phyloP scores from a whole-genome alignment of 2,888 invertebrate genomes.

The Trichopria drosophilae region DNA sequence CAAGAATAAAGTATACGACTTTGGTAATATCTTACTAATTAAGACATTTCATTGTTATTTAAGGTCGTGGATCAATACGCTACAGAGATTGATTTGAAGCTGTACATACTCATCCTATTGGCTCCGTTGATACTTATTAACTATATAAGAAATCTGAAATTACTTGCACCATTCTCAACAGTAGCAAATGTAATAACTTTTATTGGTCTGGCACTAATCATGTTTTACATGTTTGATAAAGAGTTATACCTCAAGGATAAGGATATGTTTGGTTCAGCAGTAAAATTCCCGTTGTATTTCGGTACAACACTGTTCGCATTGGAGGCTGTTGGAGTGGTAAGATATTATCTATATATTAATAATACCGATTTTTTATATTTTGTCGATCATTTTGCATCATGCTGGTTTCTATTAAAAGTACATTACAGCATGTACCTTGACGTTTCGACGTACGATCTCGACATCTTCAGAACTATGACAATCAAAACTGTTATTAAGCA shows the following conservation, averaged over 20 bases:
- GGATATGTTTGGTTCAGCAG: slow-evolving; percentile 60
- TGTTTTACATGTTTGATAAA: slow-evolving; percentile 71
- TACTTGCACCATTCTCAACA: slow-evolving; percentile 81
- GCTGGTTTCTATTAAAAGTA: too few species aligned
- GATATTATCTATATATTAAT: slow-evolving; percentile 46
- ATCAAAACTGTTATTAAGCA: too few species aligned
- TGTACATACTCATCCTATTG: slow-evolving; percentile 74
- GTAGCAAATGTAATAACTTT: slow-evolving; percentile 80
- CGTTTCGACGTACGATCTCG: too few species aligned
- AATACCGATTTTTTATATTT: not conserved
- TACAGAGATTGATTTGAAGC: slow-evolving; percentile 60
- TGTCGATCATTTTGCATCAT: too few species aligned
- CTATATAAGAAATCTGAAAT: slow-evolving; percentile 74
- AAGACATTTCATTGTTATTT: slow-evolving; percentile 24
- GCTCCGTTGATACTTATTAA: slow-evolving; percentile 73
- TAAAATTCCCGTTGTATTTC: slow-evolving; percentile 75
- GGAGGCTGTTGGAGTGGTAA: slow-evolving; percentile 79
- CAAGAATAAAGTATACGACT: too few species aligned
- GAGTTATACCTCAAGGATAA: slow-evolving; percentile 62
- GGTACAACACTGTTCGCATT: slow-evolving; percentile 90
- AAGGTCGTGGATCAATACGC: slow-evolving; percentile 61
- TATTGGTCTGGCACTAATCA: slow-evolving; percentile 73
- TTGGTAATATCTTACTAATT: too few species aligned
- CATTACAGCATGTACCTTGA: too few species aligned
- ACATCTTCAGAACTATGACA: too few species aligned